These are phyloP conservation scores for Vanessa tameamea DNA, from an alignment of 1,140 invertebrate genomes.

Conservation along the genomic window DNA sequence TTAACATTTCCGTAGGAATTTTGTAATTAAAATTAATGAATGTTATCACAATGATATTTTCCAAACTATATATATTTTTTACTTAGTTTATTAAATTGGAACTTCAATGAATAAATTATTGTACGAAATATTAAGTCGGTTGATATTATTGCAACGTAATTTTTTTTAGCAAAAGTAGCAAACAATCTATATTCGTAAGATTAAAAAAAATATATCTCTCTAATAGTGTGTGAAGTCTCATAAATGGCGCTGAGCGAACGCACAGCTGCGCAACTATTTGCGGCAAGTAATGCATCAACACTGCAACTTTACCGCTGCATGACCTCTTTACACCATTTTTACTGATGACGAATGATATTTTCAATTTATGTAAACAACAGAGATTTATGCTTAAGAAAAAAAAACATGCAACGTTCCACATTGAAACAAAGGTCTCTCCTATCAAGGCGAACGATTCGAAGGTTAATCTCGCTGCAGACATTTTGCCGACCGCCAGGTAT, in stretches of 20 bases:
- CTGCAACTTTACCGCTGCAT: constrained; percentile 30
- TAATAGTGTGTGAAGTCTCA: not conserved
- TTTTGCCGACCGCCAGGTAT: not conserved
- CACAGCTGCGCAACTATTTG: constrained; percentile 57
- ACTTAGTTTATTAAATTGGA: no score
- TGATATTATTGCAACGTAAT: not conserved
- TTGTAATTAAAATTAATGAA: not conserved
- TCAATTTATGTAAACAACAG: not conserved
- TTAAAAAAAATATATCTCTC: not conserved
- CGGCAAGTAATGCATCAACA: constrained; percentile 37
- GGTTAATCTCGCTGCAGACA: not conserved
- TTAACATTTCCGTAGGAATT: not conserved
- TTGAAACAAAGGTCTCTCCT: not conserved
- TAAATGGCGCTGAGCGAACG: constrained; percentile 35
- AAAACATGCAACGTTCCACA: not conserved
- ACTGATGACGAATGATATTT: constrained; percentile 2
- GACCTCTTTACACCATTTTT: constrained; percentile 44
- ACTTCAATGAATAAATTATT: no score
- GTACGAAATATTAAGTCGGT: no score
- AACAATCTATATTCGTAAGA: no score
- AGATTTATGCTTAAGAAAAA: not conserved
- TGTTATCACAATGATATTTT: no score
- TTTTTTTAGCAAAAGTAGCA: not conserved
- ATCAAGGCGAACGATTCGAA: not conserved
- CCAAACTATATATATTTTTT: no score